A percentile compares a stretch with the other conserved stretches of the same genome.
Conservation (phyloP, 2,797 vertebrate genomes). For the Phyllotis vaccarum region DNA sequence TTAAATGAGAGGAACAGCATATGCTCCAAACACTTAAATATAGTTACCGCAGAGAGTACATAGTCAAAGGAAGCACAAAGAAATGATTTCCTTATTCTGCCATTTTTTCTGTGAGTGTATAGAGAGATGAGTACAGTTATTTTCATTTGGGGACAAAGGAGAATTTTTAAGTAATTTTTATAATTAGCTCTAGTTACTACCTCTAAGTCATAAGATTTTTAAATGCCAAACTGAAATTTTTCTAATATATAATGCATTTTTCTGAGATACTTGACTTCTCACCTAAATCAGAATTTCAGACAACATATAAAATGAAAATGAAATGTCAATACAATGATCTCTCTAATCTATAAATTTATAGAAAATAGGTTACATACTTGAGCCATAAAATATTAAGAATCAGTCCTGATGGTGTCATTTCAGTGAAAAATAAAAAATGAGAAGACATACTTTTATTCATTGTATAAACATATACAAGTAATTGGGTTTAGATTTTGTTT, state of each 20-base stretch:
- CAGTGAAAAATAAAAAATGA: neutral
- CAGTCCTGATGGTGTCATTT: conserved; percentile 42
- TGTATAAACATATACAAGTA: neutral
- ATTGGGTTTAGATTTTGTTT: neutral
- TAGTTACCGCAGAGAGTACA: rapidly evolving
- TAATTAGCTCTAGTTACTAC: neutral
- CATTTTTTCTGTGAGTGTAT: neutral
- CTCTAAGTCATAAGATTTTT: neutral
- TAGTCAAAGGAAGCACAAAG: neutral
- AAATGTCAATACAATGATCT: conserved; percentile 72
- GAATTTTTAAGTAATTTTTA: neutral
- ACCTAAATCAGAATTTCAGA: conserved; percentile 65
- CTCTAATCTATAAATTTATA: conserved; percentile 73
- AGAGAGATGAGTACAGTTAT: neutral
- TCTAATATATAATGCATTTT: neutral
- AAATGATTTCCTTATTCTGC: neutral
- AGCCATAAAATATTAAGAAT: neutral
- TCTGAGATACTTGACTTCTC: conserved; percentile 77
- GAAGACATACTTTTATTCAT: conserved; percentile 10
- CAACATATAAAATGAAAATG: conserved; percentile 43
- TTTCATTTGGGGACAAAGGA: neutral
- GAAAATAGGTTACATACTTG: conserved; percentile 63
- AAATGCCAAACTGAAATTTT: neutral
- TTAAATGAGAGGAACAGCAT: neutral
- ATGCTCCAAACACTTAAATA: neutral